Evolutionary conservation across 2,888 invertebrate genomes (phyloP), one percentile per base, ranked within the genome.

Genomic region (Chalcis sispes): DNA sequence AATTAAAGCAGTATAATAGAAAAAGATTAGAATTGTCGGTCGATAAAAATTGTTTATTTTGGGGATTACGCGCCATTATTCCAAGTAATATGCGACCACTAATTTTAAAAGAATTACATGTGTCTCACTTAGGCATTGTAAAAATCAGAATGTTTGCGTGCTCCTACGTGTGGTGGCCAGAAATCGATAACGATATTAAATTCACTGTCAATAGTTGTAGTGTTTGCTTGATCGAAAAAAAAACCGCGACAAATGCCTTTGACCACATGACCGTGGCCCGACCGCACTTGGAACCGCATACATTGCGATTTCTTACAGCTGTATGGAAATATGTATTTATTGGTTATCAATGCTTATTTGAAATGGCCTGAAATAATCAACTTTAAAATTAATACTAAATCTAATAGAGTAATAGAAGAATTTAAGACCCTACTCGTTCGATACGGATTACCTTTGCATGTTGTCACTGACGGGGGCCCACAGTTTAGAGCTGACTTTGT

Each of bases 71-170:
- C 29, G 75, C 70, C 4, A 27, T 73, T 8, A 73, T 80, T 5
- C 77, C 78, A 18, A 46, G 48, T 7, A 20, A 4, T 2, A 69
- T 78, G 77, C 58, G 54, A 36, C 1, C 52, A 7, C 8, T 46
- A n/a, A 50, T 76, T 3, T 27, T 79, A 20, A 46, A 36, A 7
- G 80, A 80, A 36, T 42, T 80, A 1, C 80, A 80, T 32, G 75
- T 64, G 0, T 42, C 78, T 0, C 81, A 82, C 59, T 65, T 79
- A 4, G 80, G 80, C 0, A 77, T 82, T 10, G 77, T 77, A 2
- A 78, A 79, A 58, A 79, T 79, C 15, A 80, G 78, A 77, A 78
- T 75, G 46, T 75, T 77, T 10, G 80, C 81, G 1, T 64, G 80
- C 5, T 72, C 69, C 1, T 77, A 79, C 48, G 78, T 80, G 2